Percentiles rank a stretch among this genome's conserved stretches.
phyloP scores from a whole-genome alignment of 2,113 vertebrate species.

The Notechis scutatus region DNA sequence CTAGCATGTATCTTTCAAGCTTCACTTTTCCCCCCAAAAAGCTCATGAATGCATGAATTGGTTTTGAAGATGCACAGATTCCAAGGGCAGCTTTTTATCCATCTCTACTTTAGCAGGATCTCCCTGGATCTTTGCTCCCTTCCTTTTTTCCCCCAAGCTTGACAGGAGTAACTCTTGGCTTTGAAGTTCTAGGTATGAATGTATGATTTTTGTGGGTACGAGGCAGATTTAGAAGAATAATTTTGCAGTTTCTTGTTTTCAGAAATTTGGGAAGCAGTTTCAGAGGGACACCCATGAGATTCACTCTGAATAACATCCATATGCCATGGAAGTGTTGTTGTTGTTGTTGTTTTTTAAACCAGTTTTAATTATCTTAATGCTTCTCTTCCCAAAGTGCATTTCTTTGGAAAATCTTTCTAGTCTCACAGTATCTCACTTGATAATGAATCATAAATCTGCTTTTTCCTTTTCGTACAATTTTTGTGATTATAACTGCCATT shows the following conservation, averaged over 20 bases:
- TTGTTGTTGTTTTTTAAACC: neutral
- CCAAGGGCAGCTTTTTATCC: neutral
- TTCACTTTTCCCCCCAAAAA: fast-evolving
- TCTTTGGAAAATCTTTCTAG: neutral
- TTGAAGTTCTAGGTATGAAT: neutral
- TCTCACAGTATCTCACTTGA: neutral
- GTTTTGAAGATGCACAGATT: neutral
- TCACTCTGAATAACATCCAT: neutral
- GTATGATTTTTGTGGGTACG: neutral
- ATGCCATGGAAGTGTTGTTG: neutral
- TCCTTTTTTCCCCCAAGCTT: neutral
- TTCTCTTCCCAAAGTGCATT: neutral
- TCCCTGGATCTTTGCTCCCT: neutral
- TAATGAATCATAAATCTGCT: neutral
- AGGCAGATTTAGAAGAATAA: neutral
- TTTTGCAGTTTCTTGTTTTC: neutral
- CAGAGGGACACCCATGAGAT: neutral
- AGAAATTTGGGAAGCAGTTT: neutral
- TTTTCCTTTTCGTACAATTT: neutral
- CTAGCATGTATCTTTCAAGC: neutral
- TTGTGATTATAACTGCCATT: neutral
- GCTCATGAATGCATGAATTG: neutral
- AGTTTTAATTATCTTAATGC: neutral
- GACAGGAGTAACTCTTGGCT: neutral
- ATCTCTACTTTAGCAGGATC: neutral